Evolutionary conservation across 2,797 vertebrate genomes (phyloP).

Genomic region (Halcyon chelicuti): DNA sequence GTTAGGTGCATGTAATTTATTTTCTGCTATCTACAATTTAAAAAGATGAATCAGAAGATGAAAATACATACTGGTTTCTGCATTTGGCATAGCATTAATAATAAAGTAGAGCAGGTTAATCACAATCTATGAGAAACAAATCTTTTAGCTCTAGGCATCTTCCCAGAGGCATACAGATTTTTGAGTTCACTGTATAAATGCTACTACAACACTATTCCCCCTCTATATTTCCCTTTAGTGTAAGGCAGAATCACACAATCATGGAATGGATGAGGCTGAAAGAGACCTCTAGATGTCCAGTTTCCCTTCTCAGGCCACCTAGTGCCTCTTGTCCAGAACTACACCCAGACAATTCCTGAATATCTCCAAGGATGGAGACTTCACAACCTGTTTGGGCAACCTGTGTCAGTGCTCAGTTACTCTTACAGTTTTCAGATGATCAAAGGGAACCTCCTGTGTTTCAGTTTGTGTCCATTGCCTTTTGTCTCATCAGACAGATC

Average conservation of each 20-base stretch:
- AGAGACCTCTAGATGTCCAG: background rate
- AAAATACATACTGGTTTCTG: background rate
- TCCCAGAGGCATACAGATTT: background rate
- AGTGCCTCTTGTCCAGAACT: background rate
- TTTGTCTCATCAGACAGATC: background rate
- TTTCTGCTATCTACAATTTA: slow-evolving; percentile 13
- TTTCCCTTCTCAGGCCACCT: background rate
- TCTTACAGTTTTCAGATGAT: background rate
- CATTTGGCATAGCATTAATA: slow-evolving; percentile 18
- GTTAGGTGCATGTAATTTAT: background rate
- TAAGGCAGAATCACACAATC: background rate
- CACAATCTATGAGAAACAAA: background rate
- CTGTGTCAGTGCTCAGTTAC: background rate
- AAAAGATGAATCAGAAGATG: background rate
- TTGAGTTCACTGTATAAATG: background rate
- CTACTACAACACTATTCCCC: background rate
- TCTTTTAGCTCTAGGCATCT: background rate
- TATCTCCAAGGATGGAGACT: background rate
- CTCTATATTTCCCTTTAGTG: background rate
- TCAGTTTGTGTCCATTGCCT: background rate
- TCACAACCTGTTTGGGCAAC: background rate
- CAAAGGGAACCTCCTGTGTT: background rate
- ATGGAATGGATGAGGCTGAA: background rate
- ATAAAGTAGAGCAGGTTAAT: background rate
- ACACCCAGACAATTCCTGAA: background rate